A percentile compares a stretch with the other conserved stretches of the same genome.
These are phyloP conservation scores for Hecatera dysodea DNA, from an alignment of 2,888 invertebrate genomes.

Conservation along the genomic window DNA sequence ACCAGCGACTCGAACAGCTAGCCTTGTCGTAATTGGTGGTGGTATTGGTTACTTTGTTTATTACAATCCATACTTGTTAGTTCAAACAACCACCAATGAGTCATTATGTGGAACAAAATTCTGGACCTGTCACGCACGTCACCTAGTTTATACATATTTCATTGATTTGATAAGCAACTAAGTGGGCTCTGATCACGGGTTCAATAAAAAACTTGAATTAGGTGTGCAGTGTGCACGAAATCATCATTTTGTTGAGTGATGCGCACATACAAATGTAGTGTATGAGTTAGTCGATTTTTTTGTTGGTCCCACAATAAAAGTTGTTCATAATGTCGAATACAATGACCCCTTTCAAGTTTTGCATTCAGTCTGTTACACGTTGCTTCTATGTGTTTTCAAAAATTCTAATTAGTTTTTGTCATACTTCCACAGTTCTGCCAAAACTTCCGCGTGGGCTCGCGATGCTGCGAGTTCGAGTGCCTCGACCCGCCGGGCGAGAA, in stretches of 20 bases:
- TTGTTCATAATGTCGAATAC: too few relatives aligned
- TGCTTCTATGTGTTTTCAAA: background rate
- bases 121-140: slow-evolving; percentile 31
- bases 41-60: background rate
- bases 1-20: background rate
- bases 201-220: background rate
- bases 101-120: slow-evolving; percentile 29
- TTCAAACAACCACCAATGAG: slow-evolving; percentile 22
- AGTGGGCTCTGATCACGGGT: background rate
- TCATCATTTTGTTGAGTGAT: too few relatives aligned
- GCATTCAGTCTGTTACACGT: background rate
- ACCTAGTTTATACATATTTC: slow-evolving; percentile 29
- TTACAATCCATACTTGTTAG: slow-evolving; percentile 20
- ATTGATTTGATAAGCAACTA: slow-evolving; percentile 26
- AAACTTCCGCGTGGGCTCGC: slow-evolving; percentile 95
- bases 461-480: slow-evolving; percentile 97
- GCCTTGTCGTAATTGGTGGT: background rate
- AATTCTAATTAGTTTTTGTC: background rate
- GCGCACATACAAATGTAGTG: too few relatives aligned
- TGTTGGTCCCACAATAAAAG: too few relatives aligned
- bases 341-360: background rate
- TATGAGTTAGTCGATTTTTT: too few relatives aligned
- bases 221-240: background rate
- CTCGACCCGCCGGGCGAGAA: slow-evolving; percentile 94
- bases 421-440: slow-evolving; percentile 94